Base-by-base conservation (phyloP, 2,113 vertebrate species). In the Larimichthys crocea region DNA sequence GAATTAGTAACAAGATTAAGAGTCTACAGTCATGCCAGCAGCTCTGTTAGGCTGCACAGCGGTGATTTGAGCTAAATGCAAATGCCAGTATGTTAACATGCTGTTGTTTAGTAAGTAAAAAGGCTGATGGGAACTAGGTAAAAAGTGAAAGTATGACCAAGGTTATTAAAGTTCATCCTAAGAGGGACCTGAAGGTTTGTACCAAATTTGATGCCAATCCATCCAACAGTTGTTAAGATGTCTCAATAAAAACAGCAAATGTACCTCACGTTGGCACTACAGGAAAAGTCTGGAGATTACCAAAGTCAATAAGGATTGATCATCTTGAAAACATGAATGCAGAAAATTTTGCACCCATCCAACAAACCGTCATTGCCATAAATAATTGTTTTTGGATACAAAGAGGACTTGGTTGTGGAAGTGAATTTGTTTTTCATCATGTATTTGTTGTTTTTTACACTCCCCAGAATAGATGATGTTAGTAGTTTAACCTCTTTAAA, bases 401-500 rank as follows among this genome's bases (percentile, higher is more conserved):
- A 46, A 3, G 12, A 52, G 17, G 46, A 46, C 48, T 31, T 42
- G 24, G 5, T 52, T 62, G 31, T 50, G 12, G 17, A 31, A 5
- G 49, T 4, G n/a, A 53, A 19, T 59, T 50, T 17, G 55, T 40
- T 44, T 40, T 20, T 67, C 4, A 14, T 3, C 0, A 5, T 57
- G 4, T 11, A n/a, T 31, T 46, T 42, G 10, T 31, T 61, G 17
- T 2, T 44, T 55, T 55, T 35, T 3, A 9, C 35, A 46, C 12
- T 35, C 16, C 14, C 26, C 8, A 19, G 26, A 67, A 50, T n/a
- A 62, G 31, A 61, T 35, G 8, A 42, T 57, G 35, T 64, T 20
- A 60, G 63, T 20, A 22, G 40, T 84, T 50, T 64, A 15, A 49
- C 35, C 26, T 75, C 35, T 53, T 79, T 65, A 40, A 64, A 66